Conservation (phyloP, 2,797 vertebrate species). For the Poecilia gillii region DNA sequence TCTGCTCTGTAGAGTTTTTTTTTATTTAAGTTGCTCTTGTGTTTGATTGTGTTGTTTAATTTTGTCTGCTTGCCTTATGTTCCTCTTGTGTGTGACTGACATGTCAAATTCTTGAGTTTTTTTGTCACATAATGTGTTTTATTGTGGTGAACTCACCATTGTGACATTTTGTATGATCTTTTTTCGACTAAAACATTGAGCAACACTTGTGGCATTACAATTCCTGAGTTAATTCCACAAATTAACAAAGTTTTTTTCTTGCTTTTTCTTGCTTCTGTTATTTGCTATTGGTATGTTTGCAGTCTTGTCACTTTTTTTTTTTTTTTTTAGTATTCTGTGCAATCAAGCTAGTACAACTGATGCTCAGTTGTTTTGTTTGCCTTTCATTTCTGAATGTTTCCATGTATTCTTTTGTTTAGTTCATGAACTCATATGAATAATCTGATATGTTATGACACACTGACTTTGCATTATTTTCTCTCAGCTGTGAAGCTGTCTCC, state of each 20-base stretch:
- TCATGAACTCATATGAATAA: background rate
- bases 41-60: background rate
- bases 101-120: background rate
- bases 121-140: background rate
- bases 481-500: constrained; percentile 48
- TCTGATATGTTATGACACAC: constrained; percentile 5
- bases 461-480: constrained; percentile 36
- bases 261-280: background rate
- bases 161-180: background rate
- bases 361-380: constrained; percentile 5
- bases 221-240: background rate
- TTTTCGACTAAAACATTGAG: background rate
- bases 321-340: constrained; percentile 2
- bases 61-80: background rate
- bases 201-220: background rate
- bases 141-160: background rate
- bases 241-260: background rate
- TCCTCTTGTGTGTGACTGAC: background rate
- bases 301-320: background rate
- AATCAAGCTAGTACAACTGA: background rate
- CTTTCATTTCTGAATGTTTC: constrained; percentile 1
- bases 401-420: background rate
- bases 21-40: background rate
- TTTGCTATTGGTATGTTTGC: background rate
- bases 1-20: background rate